These are phyloP conservation scores for Platygyra sinensis DNA, from an alignment of 64 coral and sea anemone genomes.

Conservation along the genomic window DNA sequence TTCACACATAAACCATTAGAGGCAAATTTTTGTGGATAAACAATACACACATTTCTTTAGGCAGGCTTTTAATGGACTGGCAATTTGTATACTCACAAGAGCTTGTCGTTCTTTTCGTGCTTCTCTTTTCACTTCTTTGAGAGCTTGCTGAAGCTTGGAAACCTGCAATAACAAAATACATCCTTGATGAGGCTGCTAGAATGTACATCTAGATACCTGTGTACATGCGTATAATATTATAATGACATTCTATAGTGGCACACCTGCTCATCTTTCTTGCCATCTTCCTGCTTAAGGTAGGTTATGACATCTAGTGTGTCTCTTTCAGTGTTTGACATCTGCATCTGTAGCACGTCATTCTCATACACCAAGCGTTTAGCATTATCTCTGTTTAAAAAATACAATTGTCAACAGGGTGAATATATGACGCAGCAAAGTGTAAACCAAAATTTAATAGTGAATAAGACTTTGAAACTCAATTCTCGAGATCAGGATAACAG, in stretches of 20 bases:
- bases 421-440: background rate
- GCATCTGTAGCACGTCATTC: slow-evolving; percentile 88
- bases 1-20: too few species aligned
- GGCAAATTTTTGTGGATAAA: too few species aligned
- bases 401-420: background rate
- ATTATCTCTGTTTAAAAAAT: slow-evolving; percentile 61
- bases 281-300: slow-evolving; percentile 88
- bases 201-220: too few species aligned
- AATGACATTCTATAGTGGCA: background rate
- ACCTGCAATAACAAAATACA: slow-evolving; percentile 39
- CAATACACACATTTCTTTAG: too few species aligned
- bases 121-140: slow-evolving; percentile 90
- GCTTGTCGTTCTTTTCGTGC: slow-evolving; percentile 82
- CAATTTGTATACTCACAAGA: slow-evolving; percentile 46
- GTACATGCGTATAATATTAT: too few species aligned
- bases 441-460: too few species aligned
- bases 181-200: too few species aligned
- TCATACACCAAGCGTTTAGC: slow-evolving; percentile 92
- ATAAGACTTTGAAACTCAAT: too few species aligned
- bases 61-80: too few species aligned
- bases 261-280: slow-evolving; percentile 98
- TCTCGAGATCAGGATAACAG: too few species aligned
- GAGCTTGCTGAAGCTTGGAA: slow-evolving; percentile 67
- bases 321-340: slow-evolving; percentile 81
- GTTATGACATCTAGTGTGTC: slow-evolving; percentile 94